phyloP scores from a whole-genome alignment of 92 coral and sea anemone genomes.

The Epizoanthus fatuus region DNA sequence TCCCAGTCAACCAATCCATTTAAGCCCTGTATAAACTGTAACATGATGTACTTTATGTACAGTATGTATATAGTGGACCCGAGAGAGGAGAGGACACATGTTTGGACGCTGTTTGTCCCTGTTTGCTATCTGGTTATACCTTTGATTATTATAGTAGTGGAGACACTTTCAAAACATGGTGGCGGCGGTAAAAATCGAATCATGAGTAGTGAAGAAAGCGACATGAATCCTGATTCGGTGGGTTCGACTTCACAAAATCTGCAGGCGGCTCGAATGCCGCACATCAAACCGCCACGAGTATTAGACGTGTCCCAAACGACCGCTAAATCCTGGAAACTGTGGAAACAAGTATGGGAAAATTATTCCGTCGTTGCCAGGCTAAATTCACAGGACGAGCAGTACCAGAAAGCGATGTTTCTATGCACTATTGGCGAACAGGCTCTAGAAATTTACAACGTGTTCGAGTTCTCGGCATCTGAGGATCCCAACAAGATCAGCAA shows the following conservation, averaged over 20 bases:
- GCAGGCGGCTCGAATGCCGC: slow-evolving; percentile 10
- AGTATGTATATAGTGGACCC: too few species aligned
- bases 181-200: too few species aligned
- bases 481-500: slow-evolving; percentile 34
- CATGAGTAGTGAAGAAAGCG: neutral
- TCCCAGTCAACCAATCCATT: too few species aligned
- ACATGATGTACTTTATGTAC: too few species aligned
- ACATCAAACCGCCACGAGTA: slow-evolving; percentile 36
- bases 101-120: too few species aligned
- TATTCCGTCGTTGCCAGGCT: slow-evolving; percentile 32
- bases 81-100: too few species aligned
- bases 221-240: neutral
- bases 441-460: slow-evolving; percentile 12
- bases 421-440: slow-evolving; percentile 42
- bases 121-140: too few species aligned
- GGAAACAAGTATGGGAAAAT: slow-evolving; percentile 58
- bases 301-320: slow-evolving; percentile 26
- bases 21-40: too few species aligned
- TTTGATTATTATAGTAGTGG: too few species aligned
- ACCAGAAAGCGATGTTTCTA: slow-evolving; percentile 29
- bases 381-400: slow-evolving; percentile 26
- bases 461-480: slow-evolving; percentile 2
- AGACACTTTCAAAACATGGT: too few species aligned
- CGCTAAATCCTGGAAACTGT: slow-evolving; percentile 45
- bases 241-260: neutral